Evolutionary conservation across 1,140 invertebrate genomes (phyloP), one percentile per base, ranked within the genome.

Genomic region (Drosophila tani): DNA sequence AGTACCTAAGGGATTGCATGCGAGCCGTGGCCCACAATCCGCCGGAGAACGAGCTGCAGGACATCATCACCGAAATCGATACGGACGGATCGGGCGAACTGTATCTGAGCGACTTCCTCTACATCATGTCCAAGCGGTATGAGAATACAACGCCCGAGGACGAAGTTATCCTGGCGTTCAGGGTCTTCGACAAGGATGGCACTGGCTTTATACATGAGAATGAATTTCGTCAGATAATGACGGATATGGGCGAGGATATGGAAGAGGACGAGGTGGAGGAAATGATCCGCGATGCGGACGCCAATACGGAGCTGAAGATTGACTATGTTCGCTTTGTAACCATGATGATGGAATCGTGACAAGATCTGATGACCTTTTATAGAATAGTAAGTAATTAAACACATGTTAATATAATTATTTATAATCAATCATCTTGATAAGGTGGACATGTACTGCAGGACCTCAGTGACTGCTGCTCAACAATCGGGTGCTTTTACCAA

Each of bases 291-390:
- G 81, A 87, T 45, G 84, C 77, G 38, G 74, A 87, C 38, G 70
- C 84, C 3, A 81, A 87, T 50, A 62, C 65, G 0, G 84, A 87
- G 51, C 38, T 82, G 19, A 88, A 87, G 14, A 88, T 87, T 27
- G 46, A 84, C 21, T 87, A 88, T 46, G 82, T 51, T 15, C 62
- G 70, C 1, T 87, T 87, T 64, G 81, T 87, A 8, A 47, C 32
- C 1, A 88, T 75, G 75, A 78, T 78, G 75, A 78, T 77, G 35
- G 64, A 78, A 43, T 35, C 41, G 5, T 68, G 46, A 35, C 7
- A 50, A 2, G 35, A n/a, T 27, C 7, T 40, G 15, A 15, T 7
- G 7, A 15, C 2, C 2, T 45, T 45, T 58, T 27, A 21, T 43
- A 12, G 6, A 27, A 35, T 2, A 5, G 47, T 56, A 15, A 19